Evolutionary conservation across 2,888 invertebrate genomes (phyloP).

Genomic region (Allophyes oxyacanthae): DNA sequence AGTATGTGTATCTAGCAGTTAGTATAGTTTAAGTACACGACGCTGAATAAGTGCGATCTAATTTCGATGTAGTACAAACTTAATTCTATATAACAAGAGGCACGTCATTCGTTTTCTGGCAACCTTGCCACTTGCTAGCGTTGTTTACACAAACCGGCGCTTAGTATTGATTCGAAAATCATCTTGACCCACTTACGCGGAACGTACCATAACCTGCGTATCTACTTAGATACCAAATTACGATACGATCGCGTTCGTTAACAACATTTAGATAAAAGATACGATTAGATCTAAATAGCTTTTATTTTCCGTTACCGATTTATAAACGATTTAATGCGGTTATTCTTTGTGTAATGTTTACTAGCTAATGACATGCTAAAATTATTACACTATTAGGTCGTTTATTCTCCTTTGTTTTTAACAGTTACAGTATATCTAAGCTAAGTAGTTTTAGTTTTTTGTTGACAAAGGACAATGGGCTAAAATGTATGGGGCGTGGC

Average conservation of each 20-base stretch:
- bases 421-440: neutral
- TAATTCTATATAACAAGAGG: conserved; percentile 2
- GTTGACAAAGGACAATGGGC: too few species aligned
- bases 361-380: conserved; percentile 7
- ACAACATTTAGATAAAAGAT: conserved; percentile 25
- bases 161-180: conserved; percentile 71
- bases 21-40: conserved; percentile 11
- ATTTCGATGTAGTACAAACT: conserved; percentile 1
- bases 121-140: conserved; percentile 18
- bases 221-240: conserved; percentile 29
- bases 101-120: conserved; percentile 25
- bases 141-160: conserved; percentile 30
- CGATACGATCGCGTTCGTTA: conserved; percentile 35
- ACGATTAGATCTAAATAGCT: conserved; percentile 32
- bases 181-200: conserved; percentile 54
- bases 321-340: conserved; percentile 1
- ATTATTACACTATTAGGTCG: conserved; percentile 6
- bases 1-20: conserved; percentile 21
- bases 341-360: conserved; percentile 15
- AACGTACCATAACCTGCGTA: conserved; percentile 19
- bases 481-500: too few species aligned
- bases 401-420: conserved; percentile 5
- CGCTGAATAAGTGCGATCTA: conserved; percentile 16
- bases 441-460: too few species aligned
- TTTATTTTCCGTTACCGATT: conserved; percentile 24